Evolutionary conservation across 2,113 vertebrate species (phyloP).

Genomic region (Gobius niger): DNA sequence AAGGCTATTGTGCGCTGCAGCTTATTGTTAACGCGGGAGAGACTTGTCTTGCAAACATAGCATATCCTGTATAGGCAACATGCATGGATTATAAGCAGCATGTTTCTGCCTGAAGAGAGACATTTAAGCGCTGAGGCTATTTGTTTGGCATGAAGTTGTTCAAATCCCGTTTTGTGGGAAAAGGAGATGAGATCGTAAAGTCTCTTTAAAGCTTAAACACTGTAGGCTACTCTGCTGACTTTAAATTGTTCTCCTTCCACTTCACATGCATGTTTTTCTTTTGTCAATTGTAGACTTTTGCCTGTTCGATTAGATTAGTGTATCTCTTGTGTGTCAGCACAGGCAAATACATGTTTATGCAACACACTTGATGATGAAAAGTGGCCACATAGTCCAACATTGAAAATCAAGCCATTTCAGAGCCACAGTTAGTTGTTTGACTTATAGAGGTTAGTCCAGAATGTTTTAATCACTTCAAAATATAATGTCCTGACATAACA

Average conservation of each 20-base stretch:
- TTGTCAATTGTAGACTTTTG: too few species aligned
- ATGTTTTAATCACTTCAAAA: neutral
- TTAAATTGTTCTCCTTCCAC: too few species aligned
- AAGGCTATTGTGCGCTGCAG: conserved; percentile 51
- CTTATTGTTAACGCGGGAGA: conserved; percentile 41
- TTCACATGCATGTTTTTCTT: too few species aligned
- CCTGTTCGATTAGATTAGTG: too few species aligned
- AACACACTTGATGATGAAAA: too few species aligned
- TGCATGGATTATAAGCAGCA: conserved; percentile 22
- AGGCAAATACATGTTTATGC: too few species aligned
- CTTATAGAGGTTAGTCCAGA: neutral
- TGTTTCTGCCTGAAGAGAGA: neutral
- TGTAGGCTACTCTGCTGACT: too few species aligned
- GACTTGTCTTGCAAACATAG: conserved; percentile 13
- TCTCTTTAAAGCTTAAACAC: too few species aligned
- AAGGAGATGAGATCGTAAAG: conserved; percentile 32
- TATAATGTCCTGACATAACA: neutral
- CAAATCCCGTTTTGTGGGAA: conserved; percentile 18
- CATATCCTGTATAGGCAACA: conserved; percentile 26
- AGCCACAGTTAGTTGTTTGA: too few species aligned
- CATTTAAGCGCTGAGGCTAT: neutral
- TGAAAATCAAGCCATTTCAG: too few species aligned
- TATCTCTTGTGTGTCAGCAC: too few species aligned
- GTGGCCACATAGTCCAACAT: too few species aligned
- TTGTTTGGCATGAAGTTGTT: neutral